Evolutionary conservation across 2,113 vertebrate genomes (phyloP), one percentile per base, ranked within the genome.

Genomic region (Colinus virginianus): DNA sequence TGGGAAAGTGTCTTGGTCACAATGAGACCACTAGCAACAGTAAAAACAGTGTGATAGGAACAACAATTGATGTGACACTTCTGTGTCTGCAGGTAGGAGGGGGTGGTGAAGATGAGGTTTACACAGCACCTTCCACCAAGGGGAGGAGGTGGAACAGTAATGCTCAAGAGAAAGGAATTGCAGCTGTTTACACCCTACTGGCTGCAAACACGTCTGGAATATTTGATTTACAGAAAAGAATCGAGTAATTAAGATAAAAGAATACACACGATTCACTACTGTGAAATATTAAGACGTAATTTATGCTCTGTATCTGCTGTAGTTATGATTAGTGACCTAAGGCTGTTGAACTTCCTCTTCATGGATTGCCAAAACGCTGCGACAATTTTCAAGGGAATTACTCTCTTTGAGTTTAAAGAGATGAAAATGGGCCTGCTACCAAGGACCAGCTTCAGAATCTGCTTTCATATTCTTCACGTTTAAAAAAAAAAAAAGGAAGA

Each of bases 301-400:
- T 97, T 94, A 74, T 93, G 78, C 95, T 90, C 74, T 86, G 94
- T 95, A 70, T 95, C 94, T 90, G 66, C 51, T 74, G 78, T 78
- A 76, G 80, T 94, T 82, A 72, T 36, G n/a, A 95, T 96, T 90
- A 95, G 96, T 98, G 97, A 97, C 97, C 96, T 91, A 95, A 97
- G 97, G 97, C 97, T 98, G 96, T 98, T 97, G 97, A 98, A 97
- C 97, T 97, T 97, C 95, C 95, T 86, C 95, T 98, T 98, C 97
- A 97, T 96, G 96, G 97, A 97, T 98, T 87, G 92, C 42, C 53
- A 76, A 97, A 98, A 97, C 91, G 95, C 84, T 95, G 94, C 87
- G 96, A 94, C 89, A 78, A 94, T 98, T 98, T 98, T 97, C 95
- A 95, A 96, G 96, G 97, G 97, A 98, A 97, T 97, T 97, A 96